A percentile compares a stretch with the other conserved stretches of the same genome.
phyloP scores from a whole-genome alignment of 2,797 vertebrate genomes.

The Cyclopterus lumpus region DNA sequence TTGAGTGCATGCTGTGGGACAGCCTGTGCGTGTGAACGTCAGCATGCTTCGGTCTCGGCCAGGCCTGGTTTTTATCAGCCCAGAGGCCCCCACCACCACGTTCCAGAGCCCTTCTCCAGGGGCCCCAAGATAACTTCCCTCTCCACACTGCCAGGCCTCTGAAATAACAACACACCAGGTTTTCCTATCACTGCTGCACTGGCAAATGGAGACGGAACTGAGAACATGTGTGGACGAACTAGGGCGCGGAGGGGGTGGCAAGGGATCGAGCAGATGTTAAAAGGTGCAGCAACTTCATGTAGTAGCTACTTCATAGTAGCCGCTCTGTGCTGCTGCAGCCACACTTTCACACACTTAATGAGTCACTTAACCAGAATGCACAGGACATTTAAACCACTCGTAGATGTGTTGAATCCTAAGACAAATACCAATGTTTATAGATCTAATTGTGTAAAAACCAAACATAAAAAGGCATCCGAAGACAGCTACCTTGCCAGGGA shows the following conservation, averaged over 20 bases:
- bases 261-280: conserved; percentile 70
- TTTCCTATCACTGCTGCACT: conserved; percentile 71
- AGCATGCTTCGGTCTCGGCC: conserved; percentile 57
- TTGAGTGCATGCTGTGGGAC: neutral
- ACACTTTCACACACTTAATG: conserved; percentile 15
- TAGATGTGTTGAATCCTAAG: neutral
- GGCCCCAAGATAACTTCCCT: conserved; percentile 75
- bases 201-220: conserved; percentile 72
- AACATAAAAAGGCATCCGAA: conserved; percentile 2
- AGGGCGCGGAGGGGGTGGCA: neutral
- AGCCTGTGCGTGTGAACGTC: conserved; percentile 48
- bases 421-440: conserved; percentile 1
- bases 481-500: conserved; percentile 6
- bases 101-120: conserved; percentile 64
- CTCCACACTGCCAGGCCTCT: conserved; percentile 68
- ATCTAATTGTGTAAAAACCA: conserved; percentile 7
- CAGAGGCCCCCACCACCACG: conserved; percentile 52
- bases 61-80: conserved; percentile 75
- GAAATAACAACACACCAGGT: conserved; percentile 79
- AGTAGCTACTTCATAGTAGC: conserved; percentile 40
- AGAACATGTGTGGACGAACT: conserved; percentile 78
- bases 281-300: conserved; percentile 59
- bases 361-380: conserved; percentile 5
- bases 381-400: neutral
- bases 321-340: conserved; percentile 29